Conservation (phyloP, 2,113 vertebrate genomes). For the Galeopterus variegatus region DNA sequence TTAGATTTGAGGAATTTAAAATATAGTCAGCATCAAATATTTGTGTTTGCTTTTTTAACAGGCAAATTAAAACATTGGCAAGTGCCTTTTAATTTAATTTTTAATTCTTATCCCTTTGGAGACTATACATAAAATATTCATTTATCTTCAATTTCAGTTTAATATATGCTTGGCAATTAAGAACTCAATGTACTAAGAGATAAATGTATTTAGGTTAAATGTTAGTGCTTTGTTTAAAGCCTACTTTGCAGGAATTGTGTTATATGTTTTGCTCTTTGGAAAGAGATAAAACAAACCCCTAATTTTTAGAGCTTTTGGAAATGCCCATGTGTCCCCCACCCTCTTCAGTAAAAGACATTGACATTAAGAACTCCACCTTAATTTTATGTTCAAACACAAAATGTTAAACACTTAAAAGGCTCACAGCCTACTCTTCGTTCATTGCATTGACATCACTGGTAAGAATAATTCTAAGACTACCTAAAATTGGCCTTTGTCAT, state of each 20-base stretch:
- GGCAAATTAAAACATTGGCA: conserved; percentile 79
- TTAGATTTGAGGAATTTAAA: conserved; percentile 72
- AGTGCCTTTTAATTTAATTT: conserved; percentile 84
- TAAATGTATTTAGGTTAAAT: conserved; percentile 81
- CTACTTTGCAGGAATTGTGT: conserved; percentile 54
- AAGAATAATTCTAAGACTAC: background rate
- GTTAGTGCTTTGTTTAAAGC: conserved; percentile 67
- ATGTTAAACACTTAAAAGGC: conserved; percentile 52
- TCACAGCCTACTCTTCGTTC: conserved; percentile 10
- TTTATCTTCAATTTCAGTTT: conserved; percentile 81
- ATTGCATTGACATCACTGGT: background rate
- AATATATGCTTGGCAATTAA: conserved; percentile 80
- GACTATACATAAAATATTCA: conserved; percentile 82
- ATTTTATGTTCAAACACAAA: conserved; percentile 73
- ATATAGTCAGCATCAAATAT: conserved; percentile 75
- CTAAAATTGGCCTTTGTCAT: background rate
- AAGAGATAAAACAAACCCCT: conserved; percentile 48
- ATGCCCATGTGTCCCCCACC: conserved; percentile 19
- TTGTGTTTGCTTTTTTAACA: conserved; percentile 80
- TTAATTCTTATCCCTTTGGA: conserved; percentile 79
- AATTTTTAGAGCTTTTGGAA: conserved; percentile 56
- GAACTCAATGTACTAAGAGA: conserved; percentile 77
- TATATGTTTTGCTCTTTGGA: conserved; percentile 39
- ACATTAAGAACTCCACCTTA: conserved; percentile 67
- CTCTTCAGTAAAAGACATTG: conserved; percentile 54